A percentile compares a stretch with the other conserved stretches of the same genome.
Evolutionary conservation across 2,888 invertebrate species (phyloP).

Genomic region (Seira ritae): DNA sequence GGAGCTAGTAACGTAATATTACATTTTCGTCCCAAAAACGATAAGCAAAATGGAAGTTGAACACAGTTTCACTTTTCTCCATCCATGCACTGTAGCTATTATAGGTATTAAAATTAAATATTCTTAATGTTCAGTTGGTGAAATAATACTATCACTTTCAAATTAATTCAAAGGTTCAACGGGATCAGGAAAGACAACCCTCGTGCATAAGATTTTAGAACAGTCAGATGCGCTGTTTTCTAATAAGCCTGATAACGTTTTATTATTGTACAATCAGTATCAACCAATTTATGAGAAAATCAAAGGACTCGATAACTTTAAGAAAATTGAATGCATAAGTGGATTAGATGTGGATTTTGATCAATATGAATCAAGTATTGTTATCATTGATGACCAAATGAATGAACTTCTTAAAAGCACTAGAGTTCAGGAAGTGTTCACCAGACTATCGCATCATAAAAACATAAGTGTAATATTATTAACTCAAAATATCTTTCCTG

Average conservation of each 20-base stretch:
- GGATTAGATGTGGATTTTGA: conserved; percentile 22
- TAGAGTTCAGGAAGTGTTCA: conserved; percentile 35
- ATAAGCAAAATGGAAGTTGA: conserved; percentile 16
- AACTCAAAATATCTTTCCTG: conserved; percentile 46
- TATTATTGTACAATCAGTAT: conserved; percentile 38
- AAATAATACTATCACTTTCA: too few species aligned
- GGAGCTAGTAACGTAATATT: not conserved
- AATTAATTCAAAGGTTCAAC: too few species aligned
- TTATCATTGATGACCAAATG: conserved; percentile 58
- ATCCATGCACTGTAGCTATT: conserved; percentile 18
- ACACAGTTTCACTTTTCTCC: not conserved
- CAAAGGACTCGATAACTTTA: not conserved
- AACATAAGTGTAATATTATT: conserved; percentile 17
- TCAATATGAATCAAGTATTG: not conserved
- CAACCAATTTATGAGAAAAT: conserved; percentile 31
- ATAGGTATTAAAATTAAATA: too few species aligned
- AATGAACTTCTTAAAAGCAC: not conserved
- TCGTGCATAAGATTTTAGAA: conserved; percentile 26
- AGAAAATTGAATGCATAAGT: not conserved
- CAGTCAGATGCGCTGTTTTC: not conserved
- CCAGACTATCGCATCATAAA: conserved; percentile 39
- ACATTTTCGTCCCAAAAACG: conserved; percentile 18
- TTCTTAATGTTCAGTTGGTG: too few species aligned
- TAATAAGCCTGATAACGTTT: not conserved
- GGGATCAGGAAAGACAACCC: too few species aligned